Evolutionary conservation across 2,888 invertebrate species (phyloP), one percentile per base, ranked within the genome.

Genomic region (Clunio marinus): DNA sequence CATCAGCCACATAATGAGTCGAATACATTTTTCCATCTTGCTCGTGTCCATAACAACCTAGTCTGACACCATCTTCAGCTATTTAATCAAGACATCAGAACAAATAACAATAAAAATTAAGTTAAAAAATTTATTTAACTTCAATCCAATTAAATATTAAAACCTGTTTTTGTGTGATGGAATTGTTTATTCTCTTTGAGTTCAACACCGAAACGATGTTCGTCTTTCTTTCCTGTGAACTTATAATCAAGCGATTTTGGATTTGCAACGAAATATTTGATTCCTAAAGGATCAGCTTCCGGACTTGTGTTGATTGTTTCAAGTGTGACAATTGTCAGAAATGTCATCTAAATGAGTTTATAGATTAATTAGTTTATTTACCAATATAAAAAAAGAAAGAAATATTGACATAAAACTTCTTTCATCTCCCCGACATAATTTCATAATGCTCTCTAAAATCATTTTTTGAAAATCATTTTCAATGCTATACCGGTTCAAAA

Each of bases 141-240:
- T 7, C 1, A 17, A 10, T 41, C n/a, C 2, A n/a, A 41, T n/a
- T 41, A 15, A 41, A 5, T n/a, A 27, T 27, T 15, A 3, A 25
- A 46, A 65, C 63, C 63, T 65, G 66, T 67, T 32, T 24, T 67
- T 28, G 66, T 67, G n/a, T 67, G 66, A 22, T 67, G 66, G n/a
- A 67, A 67, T 13, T 67, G 66, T n/a, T 57, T 55, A 20, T 67
- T 67, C 24, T 51, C 66, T 13, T 22, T 57, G 2, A 67, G 5
- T 24, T 67, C 66, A 13, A 67, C 66, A 4, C 66, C 66, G n/a
- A 46, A 67, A 20, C 57, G 28, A 24, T 67, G 66, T 7, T 46
- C 66, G 10, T 67, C 46, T 13, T 65, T 45, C 27, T 65, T 65
- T 7, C 63, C 63, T 13, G 24, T 20, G 15, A 65, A 46, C 4